Base-by-base conservation (phyloP, 2,113 vertebrate genomes). In the Xyrauchen texanus region DNA sequence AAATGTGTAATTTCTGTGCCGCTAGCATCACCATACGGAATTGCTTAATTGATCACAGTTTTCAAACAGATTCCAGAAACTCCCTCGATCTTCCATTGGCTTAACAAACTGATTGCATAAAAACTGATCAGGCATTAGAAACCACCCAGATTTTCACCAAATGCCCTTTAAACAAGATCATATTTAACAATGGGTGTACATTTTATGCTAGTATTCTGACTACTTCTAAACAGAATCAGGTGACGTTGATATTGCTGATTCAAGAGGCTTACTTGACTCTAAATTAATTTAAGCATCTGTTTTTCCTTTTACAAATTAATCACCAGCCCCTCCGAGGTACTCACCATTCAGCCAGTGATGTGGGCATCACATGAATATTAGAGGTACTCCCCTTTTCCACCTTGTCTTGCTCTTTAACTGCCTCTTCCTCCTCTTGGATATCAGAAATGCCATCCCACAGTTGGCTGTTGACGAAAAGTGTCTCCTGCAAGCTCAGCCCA, bases 371-470 rank as follows among this genome's bases (percentile, higher is more conserved):
- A 8, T 82, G 65, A 73, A 69, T 76, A 16, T 78, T 78, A 10
- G 70, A 60, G 60, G 86, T 81, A 16, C 3, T 78, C 44, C 51
- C 81, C 62, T 90, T 81, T 75, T 83, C 58, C 58, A 81, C 44
- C 10, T 45, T 58, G 45, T 57, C 65, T 9, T 65, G 65, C 21
- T 66, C 73, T 12, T 63, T 77, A 52, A 81, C 78, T 15, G 79
- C 79, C 0, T 67, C 77, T 46, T 87, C 82, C 11, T 64, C 62
- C 0, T 76, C 84, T n/a, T 53, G 51, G 0, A 66, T 80, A 13
- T 90, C 91, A 0, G 76, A 64, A 74, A 93, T 92, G 76, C 82
- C 67, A n/a, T 91, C 89, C 93, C 93, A 93, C 65, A 90, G 68
- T 13, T 58, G 15, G 80, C 67, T 88, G 87, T 93, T 63, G 16